Percentiles rank a stretch among this genome's conserved stretches.
These are phyloP conservation scores for Gibbula magus DNA, from an alignment of 2,888 invertebrate species.

Conservation along the genomic window DNA sequence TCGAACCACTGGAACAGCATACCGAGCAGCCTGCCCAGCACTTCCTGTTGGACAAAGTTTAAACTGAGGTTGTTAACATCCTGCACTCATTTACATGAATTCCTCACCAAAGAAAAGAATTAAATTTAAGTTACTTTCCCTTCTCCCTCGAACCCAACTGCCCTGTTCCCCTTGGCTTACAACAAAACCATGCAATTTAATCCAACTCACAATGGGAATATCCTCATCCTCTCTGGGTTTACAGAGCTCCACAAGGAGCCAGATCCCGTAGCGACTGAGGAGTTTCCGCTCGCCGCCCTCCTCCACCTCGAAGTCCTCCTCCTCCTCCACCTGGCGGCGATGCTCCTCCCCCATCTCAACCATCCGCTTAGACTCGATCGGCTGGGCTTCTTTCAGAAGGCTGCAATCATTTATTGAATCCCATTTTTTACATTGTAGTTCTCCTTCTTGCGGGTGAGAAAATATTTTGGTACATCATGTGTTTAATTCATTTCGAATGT, in stretches of 20 bases:
- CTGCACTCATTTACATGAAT: too few relatives aligned
- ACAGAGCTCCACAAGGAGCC: conserved; percentile 95
- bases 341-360: conserved; percentile 74
- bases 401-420: conserved; percentile 60
- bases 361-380: conserved; percentile 71
- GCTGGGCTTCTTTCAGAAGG: conserved; percentile 89
- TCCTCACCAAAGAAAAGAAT: too few relatives aligned
- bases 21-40: conserved; percentile 91
- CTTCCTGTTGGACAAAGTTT: conserved; percentile 70
- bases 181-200: neutral
- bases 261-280: conserved; percentile 87
- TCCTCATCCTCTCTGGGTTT: conserved; percentile 75
- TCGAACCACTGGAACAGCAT: conserved; percentile 99
- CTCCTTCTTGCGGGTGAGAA: too few relatives aligned
- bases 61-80: too few relatives aligned
- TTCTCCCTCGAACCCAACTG: too few relatives aligned
- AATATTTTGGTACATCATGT: too few relatives aligned
- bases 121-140: too few relatives aligned
- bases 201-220: conserved; percentile 76
- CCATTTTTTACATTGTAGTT: too few relatives aligned
- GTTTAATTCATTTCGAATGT: too few relatives aligned
- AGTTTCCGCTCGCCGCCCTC: conserved; percentile 71
- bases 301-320: conserved; percentile 66
- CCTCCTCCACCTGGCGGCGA: conserved; percentile 77
- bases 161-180: too few relatives aligned